A percentile compares a stretch with the other conserved stretches of the same genome.
Conservation (phyloP, 2,888 invertebrate species). For the Protonemura montana region DNA sequence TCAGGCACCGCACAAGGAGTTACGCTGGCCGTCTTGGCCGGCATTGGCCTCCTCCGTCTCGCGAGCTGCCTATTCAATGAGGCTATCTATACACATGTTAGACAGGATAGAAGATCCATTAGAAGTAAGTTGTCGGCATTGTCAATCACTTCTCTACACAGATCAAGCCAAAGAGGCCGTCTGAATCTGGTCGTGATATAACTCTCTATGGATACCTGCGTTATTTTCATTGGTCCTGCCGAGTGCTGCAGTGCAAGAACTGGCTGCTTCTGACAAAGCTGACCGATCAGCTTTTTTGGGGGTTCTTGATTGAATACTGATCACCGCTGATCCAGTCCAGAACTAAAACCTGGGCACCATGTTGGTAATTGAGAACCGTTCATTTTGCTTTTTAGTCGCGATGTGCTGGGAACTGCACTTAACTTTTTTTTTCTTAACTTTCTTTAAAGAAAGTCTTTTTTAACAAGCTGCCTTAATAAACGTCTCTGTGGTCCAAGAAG, state of each 20-base stretch:
- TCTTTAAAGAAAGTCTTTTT: too few relatives aligned
- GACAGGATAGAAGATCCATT: constrained; percentile 38
- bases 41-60: background rate
- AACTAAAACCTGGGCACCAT: too few relatives aligned
- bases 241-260: constrained; percentile 14
- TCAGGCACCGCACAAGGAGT: constrained; percentile 30
- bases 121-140: constrained; percentile 35
- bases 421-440: too few relatives aligned
- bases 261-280: background rate
- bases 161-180: constrained; percentile 14
- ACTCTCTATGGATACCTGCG: constrained; percentile 9
- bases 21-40: background rate
- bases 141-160: constrained; percentile 37
- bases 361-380: too few relatives aligned
- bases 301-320: background rate
- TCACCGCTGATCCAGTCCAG: background rate
- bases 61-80: constrained; percentile 15
- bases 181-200: background rate
- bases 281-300: constrained; percentile 4
- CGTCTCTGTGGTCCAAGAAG: too few relatives aligned
- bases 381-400: background rate
- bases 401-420: background rate
- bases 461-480: too few relatives aligned
- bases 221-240: constrained; percentile 8
- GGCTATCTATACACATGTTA: constrained; percentile 39